Evolutionary conservation across 2,888 invertebrate genomes (phyloP).

Genomic region (Sesamia inferens): DNA sequence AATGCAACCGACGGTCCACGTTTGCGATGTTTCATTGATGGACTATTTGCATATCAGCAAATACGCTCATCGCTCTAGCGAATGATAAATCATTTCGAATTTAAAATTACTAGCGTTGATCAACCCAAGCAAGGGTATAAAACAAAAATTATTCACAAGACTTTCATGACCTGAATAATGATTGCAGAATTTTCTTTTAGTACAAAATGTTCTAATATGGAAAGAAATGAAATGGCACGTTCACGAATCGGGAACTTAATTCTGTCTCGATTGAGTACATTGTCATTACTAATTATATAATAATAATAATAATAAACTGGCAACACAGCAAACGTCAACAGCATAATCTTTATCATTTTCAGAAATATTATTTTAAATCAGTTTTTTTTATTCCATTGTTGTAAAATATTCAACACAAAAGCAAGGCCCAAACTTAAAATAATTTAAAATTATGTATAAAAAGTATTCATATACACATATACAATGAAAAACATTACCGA

Average conservation of each 20-base stretch:
- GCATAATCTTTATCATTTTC: too few species aligned
- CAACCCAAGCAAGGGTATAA: not conserved
- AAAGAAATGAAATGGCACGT: not conserved
- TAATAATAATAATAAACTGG: too few species aligned
- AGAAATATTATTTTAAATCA: too few species aligned
- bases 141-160: not conserved
- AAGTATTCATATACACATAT: too few species aligned
- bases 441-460: too few species aligned
- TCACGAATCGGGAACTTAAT: not conserved
- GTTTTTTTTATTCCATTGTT: too few species aligned
- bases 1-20: constrained; percentile 32
- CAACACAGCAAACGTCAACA: too few species aligned
- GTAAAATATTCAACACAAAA: too few species aligned
- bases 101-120: not conserved
- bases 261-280: not conserved
- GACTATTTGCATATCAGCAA: constrained; percentile 49
- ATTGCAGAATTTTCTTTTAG: not conserved
- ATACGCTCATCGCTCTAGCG: constrained; percentile 42
- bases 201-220: not conserved
- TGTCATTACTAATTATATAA: too few species aligned
- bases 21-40: constrained; percentile 39
- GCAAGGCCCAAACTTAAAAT: too few species aligned
- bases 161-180: not conserved
- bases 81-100: constrained; percentile 23
- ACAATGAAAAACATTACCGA: too few species aligned